These are phyloP conservation scores for Trichopoda pennipes DNA, from an alignment of 2,888 invertebrate species.

Conservation along the genomic window DNA sequence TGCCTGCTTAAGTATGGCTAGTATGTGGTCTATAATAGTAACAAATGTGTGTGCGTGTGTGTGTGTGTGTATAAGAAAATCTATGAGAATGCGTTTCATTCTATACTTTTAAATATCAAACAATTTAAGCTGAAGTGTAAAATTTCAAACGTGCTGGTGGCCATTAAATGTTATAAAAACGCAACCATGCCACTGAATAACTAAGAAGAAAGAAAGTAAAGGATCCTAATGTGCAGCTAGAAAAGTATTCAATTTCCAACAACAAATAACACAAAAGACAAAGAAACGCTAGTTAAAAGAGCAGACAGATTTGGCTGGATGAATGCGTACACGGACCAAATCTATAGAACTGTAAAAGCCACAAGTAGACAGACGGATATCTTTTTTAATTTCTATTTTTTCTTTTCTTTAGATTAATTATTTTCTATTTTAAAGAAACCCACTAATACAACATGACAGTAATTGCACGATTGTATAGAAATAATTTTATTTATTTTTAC, in stretches of 20 bases:
- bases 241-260: conserved; percentile 25
- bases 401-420: neutral
- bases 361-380: conserved; percentile 44
- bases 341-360: neutral
- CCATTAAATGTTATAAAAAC: conserved; percentile 64
- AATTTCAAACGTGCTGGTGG: conserved; percentile 66
- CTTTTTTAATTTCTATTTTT: conserved; percentile 39
- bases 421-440: conserved; percentile 32
- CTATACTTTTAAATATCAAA: conserved; percentile 52
- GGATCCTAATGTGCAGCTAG: neutral
- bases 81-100: neutral
- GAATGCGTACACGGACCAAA: neutral
- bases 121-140: conserved; percentile 66
- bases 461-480: conserved; percentile 52
- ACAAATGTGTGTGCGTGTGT: neutral
- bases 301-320: conserved; percentile 13
- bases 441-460: conserved; percentile 58
- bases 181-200: conserved; percentile 36
- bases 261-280: conserved; percentile 27
- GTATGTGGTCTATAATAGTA: neutral
- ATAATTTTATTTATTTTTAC: conserved; percentile 30
- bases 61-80: neutral
- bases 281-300: conserved; percentile 4
- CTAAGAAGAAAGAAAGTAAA: neutral
- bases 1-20: neutral